Percentiles rank a stretch among this genome's conserved stretches.
Conservation (phyloP, 2,797 vertebrate genomes). For the Buceros bicornis region DNA sequence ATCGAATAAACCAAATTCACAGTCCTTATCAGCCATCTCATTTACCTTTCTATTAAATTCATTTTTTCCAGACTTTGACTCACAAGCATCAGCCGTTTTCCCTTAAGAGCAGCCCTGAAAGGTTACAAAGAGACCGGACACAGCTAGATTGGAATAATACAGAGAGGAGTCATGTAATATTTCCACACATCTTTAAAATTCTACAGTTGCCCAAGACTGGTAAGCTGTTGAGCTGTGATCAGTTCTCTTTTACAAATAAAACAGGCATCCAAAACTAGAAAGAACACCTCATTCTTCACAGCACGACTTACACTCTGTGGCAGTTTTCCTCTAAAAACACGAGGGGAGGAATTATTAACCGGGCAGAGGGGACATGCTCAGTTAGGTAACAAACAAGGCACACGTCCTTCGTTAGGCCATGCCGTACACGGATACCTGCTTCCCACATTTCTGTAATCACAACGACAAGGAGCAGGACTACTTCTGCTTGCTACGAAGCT, state of each 20-base stretch:
- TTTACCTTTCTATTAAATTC: background rate
- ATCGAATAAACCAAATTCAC: background rate
- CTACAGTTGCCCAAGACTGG: background rate
- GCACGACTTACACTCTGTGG: background rate
- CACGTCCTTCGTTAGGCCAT: background rate
- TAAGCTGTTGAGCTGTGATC: background rate
- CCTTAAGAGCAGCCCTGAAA: background rate
- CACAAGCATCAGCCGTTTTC: background rate
- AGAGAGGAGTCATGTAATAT: background rate
- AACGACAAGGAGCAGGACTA: slow-evolving; percentile 29
- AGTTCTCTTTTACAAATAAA: background rate
- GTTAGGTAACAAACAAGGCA: slow-evolving; percentile 36
- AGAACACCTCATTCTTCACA: background rate
- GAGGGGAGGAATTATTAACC: background rate
- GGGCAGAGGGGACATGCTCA: background rate
- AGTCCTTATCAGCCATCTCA: background rate
- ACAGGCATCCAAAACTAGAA: background rate
- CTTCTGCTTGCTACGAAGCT: background rate
- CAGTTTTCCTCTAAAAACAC: background rate
- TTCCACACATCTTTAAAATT: background rate
- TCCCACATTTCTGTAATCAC: slow-evolving; percentile 22
- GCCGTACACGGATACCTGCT: background rate
- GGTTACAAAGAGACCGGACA: background rate
- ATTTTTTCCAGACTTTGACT: background rate
- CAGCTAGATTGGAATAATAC: background rate